Percentiles rank a stretch among this genome's conserved stretches.
These are phyloP conservation scores for Myopa testacea DNA, from an alignment of 2,888 invertebrate genomes.

Conservation along the genomic window DNA sequence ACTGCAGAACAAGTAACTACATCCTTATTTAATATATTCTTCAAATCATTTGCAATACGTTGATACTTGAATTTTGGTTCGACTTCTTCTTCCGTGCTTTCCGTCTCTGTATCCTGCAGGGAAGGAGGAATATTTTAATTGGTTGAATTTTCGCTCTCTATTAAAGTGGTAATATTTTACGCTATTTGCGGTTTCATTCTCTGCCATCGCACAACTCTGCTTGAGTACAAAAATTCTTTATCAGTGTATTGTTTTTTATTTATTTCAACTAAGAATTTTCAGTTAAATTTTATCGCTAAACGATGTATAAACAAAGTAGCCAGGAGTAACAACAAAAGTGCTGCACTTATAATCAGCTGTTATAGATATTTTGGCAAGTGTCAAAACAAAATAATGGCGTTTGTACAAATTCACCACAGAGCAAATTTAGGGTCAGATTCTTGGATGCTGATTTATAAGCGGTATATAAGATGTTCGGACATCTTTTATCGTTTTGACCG, in stretches of 20 bases:
- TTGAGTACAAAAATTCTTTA: not conserved
- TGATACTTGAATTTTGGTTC: conserved; percentile 94
- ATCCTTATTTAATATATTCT: conserved; percentile 85
- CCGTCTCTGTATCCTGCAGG: conserved; percentile 58
- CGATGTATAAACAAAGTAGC: no score
- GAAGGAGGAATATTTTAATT: not conserved
- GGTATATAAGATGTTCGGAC: no score
- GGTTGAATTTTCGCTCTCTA: not conserved
- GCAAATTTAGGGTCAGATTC: no score
- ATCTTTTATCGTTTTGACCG: no score
- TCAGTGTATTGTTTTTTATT: no score
- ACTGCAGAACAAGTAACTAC: conserved; percentile 92
- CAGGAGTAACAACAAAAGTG: no score
- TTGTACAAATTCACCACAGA: no score
- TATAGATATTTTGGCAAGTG: no score
- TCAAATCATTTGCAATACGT: conserved; percentile 87
- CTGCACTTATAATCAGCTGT: no score
- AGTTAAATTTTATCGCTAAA: no score
- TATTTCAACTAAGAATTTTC: not conserved
- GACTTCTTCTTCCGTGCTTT: conserved; percentile 71
- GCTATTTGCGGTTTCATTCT: conserved; percentile 18
- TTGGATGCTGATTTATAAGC: no score
- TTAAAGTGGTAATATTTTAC: not conserved
- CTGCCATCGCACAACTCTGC: not conserved
- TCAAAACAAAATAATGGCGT: no score